Base-by-base conservation (phyloP, 2,888 invertebrate species). In the Parelbella ahira region DNA sequence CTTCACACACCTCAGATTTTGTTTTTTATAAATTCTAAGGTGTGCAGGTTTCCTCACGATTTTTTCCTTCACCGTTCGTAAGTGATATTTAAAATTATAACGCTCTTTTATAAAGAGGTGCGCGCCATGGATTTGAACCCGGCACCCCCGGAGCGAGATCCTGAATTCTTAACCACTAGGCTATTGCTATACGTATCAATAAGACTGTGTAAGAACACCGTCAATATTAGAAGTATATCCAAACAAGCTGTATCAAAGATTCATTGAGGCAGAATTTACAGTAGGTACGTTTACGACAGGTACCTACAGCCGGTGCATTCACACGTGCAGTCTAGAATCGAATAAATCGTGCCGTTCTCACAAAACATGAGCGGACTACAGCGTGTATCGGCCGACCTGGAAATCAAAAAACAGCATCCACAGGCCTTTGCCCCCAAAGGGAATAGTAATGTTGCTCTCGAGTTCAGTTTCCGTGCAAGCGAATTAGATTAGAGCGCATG, bases 331-430 rank as follows among this genome's bases (percentile, higher is more conserved):
- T 21, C 42, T 42, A 34, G 42, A 34, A 42, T 34, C 42, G 34
- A 29, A 42, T 42, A 42, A 42, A 42, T 42, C 42, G 42, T 42
- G 34, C 34, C 34, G 28, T 42, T 42, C 42, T 42, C 42, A 42
- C 42, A 34, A 29, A 42, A 42, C 42, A 42, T 29, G 28, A 42
- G 42, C 34, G 11, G 33, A 19, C 37, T 42, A 34, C 28, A 10
- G 23, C 34, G 23, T 42, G 42, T 33, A 27, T 27, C 27, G 15
- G 41, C 15, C 28, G 42, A 34, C 34, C 42, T 42, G 42, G 34
- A 34, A 42, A 42, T 42, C 42, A 42, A 42, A 42, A 42, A 42
- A 42, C 42, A 42, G 34, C 42, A 42, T 42, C 42, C 34, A 41
- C 42, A 28, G 42, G 34, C 42, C 34, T 41, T 42, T 42, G 41